phyloP scores from a whole-genome alignment of 2,888 invertebrate species.

The Dorcus hopei region DNA sequence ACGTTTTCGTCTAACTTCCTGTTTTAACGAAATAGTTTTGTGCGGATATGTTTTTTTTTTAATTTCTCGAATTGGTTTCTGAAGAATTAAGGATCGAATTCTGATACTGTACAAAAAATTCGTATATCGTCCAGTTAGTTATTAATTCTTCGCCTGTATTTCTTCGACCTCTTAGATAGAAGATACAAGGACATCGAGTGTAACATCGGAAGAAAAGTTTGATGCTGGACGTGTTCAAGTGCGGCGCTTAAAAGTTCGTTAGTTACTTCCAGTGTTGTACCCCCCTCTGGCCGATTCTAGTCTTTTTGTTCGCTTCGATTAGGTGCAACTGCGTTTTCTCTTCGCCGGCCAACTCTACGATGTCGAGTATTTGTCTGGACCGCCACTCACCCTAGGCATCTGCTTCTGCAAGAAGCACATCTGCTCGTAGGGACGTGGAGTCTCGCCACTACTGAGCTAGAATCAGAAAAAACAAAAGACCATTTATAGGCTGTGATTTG shows the following conservation, averaged over 20 bases:
- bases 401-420: constrained; percentile 36
- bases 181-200: constrained; percentile 17
- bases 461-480: constrained; percentile 1
- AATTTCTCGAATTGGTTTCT: too few species aligned
- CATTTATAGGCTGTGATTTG: constrained; percentile 2
- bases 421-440: constrained; percentile 29
- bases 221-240: constrained; percentile 11
- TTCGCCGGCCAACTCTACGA: neutral
- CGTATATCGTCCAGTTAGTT: neutral
- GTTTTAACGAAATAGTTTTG: too few species aligned
- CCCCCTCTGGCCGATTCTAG: constrained; percentile 20
- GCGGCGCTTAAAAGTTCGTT: constrained; percentile 8
- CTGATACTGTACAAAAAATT: too few species aligned
- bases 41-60: too few species aligned
- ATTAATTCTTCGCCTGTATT: neutral
- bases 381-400: constrained; percentile 35
- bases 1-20: too few species aligned
- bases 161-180: constrained; percentile 14
- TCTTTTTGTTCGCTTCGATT: constrained; percentile 23
- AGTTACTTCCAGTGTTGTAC: constrained; percentile 15
- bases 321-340: constrained; percentile 32
- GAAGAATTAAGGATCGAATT: too few species aligned
- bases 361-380: constrained; percentile 11
- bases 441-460: neutral
- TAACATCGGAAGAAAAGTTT: constrained; percentile 15